Evolutionary conservation across 1,140 invertebrate genomes (phyloP), one percentile per base, ranked within the genome.

Genomic region (Ephestia elutella): DNA sequence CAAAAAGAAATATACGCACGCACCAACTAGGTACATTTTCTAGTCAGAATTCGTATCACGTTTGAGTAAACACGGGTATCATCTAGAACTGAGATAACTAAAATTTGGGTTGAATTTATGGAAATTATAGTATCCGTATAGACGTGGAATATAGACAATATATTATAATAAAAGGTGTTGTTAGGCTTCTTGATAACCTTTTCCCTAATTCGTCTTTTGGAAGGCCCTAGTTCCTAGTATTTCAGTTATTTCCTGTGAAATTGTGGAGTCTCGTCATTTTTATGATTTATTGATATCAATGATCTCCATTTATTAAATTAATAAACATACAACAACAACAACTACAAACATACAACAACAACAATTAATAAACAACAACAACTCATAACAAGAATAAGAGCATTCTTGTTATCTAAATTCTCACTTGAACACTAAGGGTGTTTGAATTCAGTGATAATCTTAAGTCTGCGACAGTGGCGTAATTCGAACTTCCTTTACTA

Each of bases 11-110:
- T 32, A 25, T 49, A 57, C 17, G 9, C 11, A 11, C 13, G 44
- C 19, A 25, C 11, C 55, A 21, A 56, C 8, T 10, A 21, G 48
- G n/a, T n/a, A 19, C 44, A 53, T 58, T 30, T 30, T 28, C 19
- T 19, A 50, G 17, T 30, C 21, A 19, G 56, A 53, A 30, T 49
- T 32, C 56, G 30, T 53, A 28, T 58, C 48, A 49, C 56, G 49
- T 58, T 20, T 49, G 18, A 15, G 28, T 38, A 44, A 44, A 44
- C 30, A 11, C n/a, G n/a, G 15, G 5, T 17, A 44, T 44, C 38
- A 15, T n/a, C 38, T 44, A 44, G 38, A 44, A 44, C 38, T 44
- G 38, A 3, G 38, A 44, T 44, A 15, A 10, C n/a, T 44, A 15
- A 44, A 44, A 15, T 17, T 44, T 44, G 3, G 38, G 13, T 44